A percentile compares a stretch with the other conserved stretches of the same genome.
phyloP scores from a whole-genome alignment of 2,888 invertebrate species.

The Rambutsinella grinnellia region DNA sequence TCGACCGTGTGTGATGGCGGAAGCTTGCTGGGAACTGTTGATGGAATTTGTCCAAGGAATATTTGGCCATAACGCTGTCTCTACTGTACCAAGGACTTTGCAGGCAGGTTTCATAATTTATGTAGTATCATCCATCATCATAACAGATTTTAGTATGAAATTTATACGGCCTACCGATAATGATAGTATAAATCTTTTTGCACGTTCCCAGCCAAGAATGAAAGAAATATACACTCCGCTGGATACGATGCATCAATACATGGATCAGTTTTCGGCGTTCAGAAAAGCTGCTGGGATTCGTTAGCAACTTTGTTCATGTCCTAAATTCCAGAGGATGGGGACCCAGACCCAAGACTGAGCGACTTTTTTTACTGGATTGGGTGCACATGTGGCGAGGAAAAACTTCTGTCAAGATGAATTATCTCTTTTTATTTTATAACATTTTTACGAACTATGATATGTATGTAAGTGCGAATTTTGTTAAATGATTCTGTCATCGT shows the following conservation, averaged over 20 bases:
- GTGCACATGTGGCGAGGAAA: neutral
- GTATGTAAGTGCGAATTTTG: too few relatives aligned
- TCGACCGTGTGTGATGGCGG: conserved; percentile 88
- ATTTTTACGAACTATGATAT: too few relatives aligned
- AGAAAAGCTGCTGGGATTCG: conserved; percentile 80
- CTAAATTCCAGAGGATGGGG: neutral
- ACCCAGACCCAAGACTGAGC: neutral
- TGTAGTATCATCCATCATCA: neutral
- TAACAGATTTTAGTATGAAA: neutral
- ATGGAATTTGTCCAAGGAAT: conserved; percentile 93
- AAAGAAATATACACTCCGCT: conserved; percentile 90
- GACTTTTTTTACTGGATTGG: neutral
- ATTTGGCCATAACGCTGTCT: conserved; percentile 78
- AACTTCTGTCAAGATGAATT: neutral
- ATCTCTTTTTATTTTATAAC: neutral
- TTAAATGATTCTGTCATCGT: neutral
- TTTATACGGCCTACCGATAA: neutral
- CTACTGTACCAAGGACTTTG: conserved; percentile 81
- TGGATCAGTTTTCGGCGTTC: conserved; percentile 92
- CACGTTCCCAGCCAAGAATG: conserved; percentile 80
- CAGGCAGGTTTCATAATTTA: conserved; percentile 69
- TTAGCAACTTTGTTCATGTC: conserved; percentile 27
- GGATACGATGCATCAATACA: conserved; percentile 93
- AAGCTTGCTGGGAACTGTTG: conserved; percentile 91
- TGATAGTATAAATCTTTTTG: conserved; percentile 61